Percentiles rank a stretch among this genome's conserved stretches.
Conservation (phyloP, 1,140 invertebrate species). For the Anastrepha obliqua region DNA sequence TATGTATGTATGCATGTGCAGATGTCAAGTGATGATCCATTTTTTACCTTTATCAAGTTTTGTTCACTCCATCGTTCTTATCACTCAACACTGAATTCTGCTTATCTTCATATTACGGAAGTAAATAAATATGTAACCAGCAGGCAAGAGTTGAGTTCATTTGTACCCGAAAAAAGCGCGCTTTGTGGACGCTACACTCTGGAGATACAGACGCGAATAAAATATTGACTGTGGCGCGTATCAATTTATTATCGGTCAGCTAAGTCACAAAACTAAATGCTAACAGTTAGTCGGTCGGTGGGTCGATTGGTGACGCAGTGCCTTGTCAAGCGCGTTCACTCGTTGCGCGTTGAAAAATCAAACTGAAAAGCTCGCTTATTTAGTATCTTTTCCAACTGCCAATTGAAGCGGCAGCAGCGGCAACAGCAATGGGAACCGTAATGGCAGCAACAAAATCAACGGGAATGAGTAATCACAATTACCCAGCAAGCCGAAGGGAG, state of each 20-base stretch:
- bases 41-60: too few species aligned
- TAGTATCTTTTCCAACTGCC: conserved; percentile 35
- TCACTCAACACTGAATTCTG: background rate
- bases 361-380: conserved; percentile 35
- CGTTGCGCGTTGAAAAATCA: conserved; percentile 42
- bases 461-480: background rate
- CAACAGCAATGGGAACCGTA: conserved; percentile 23
- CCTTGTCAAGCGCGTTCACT: conserved; percentile 32
- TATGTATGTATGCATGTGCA: too few species aligned
- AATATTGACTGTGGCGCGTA: conserved; percentile 24
- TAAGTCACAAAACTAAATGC: background rate
- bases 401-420: background rate
- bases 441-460: background rate
- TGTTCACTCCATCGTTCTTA: background rate
- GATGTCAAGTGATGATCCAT: too few species aligned
- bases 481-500: background rate
- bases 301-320: background rate
- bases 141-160: too few species aligned
- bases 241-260: conserved; percentile 31
- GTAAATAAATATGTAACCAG: background rate
- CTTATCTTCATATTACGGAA: background rate
- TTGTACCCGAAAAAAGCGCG: background rate
- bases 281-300: background rate
- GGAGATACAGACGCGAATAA: conserved; percentile 7
- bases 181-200: background rate